These are phyloP conservation scores for Operophtera brumata DNA, from an alignment of 2,888 invertebrate species.

Conservation along the genomic window DNA sequence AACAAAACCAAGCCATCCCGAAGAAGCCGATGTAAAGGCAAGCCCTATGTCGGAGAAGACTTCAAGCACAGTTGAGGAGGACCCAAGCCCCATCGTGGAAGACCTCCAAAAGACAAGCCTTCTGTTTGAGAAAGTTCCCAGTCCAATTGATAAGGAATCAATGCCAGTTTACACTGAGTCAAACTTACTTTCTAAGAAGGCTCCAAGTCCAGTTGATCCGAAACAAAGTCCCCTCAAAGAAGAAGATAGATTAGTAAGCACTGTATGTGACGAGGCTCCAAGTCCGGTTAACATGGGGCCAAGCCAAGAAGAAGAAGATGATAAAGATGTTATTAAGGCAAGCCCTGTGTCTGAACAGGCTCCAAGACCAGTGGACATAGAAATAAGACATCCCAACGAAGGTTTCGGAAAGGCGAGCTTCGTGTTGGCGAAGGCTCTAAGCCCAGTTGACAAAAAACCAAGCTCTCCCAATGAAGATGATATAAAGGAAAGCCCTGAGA, in stretches of 20 bases:
- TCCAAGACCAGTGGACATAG: conserved; percentile 6
- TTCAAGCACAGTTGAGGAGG: conserved; percentile 16
- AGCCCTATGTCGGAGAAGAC: conserved; percentile 14
- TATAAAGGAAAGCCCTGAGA: conserved; percentile 14
- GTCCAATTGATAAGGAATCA: conserved; percentile 6
- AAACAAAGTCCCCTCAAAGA: no score
- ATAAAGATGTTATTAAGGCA: no score
- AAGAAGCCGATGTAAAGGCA: conserved; percentile 6
- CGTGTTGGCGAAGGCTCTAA: no score
- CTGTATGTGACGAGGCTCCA: no score
- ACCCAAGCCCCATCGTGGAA: conserved; percentile 13
- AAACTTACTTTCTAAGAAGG: no score
- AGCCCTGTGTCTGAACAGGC: not conserved
- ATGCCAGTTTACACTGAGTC: conserved; percentile 3
- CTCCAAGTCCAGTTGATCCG: no score
- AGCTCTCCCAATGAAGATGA: not conserved
- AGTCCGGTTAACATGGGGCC: no score
- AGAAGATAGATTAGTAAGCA: no score
- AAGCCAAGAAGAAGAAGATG: no score
- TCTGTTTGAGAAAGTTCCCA: not conserved
- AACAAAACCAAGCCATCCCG: conserved; percentile 2
- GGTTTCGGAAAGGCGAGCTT: no score
- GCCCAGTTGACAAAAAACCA: not conserved
- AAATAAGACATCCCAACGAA: no score
- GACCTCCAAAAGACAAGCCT: not conserved